phyloP scores from a whole-genome alignment of 2,113 vertebrate species.

The Buteo buteo region DNA sequence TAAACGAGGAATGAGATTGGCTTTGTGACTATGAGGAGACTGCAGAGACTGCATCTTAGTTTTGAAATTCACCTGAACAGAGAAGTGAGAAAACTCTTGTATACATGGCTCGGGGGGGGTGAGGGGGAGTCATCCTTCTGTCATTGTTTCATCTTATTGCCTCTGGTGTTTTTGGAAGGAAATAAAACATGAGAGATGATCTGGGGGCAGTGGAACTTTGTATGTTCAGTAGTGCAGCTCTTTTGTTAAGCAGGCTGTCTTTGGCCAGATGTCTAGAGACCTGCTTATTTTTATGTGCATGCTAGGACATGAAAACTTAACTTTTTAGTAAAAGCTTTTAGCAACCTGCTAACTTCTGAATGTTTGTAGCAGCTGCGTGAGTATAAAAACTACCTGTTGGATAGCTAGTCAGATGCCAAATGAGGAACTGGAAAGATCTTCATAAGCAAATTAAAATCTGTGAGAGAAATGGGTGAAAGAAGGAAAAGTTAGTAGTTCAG shows the following conservation, averaged over 20 bases:
- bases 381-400: background rate
- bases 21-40: background rate
- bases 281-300: background rate
- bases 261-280: background rate
- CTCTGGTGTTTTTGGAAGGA: background rate
- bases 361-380: background rate
- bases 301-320: background rate
- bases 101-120: background rate
- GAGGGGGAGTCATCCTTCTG: background rate
- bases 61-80: background rate
- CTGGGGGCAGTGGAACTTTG: background rate
- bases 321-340: background rate
- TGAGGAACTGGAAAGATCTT: background rate
- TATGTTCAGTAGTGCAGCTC: background rate
- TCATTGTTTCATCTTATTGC: background rate
- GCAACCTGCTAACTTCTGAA: background rate
- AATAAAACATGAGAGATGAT: background rate
- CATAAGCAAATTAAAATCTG: background rate
- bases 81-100: background rate
- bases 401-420: background rate
- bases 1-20: background rate
- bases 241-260: background rate
- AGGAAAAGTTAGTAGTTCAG: background rate
- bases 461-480: background rate
- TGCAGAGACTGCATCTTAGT: background rate